phyloP scores from a whole-genome alignment of 2,797 vertebrate species.

The Lophotriccus pileatus region DNA sequence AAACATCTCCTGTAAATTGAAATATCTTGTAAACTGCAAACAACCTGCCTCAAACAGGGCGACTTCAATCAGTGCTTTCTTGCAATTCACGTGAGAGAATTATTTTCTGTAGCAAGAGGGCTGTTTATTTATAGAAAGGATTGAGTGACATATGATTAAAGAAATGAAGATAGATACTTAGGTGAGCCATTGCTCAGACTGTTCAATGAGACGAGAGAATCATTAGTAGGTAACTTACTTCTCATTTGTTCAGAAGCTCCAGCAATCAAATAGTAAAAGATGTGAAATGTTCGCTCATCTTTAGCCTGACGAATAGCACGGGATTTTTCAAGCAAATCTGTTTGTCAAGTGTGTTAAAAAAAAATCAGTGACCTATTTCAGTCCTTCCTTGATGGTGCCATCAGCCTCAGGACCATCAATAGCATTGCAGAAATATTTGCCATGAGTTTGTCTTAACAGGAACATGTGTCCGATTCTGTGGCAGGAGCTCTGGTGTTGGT shows the following conservation, averaged over 20 bases:
- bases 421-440: not conserved
- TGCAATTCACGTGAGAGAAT: not conserved
- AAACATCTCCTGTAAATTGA: not conserved
- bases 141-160: not conserved
- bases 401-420: not conserved
- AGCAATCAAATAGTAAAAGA: conserved; percentile 95
- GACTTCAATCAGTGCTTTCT: not conserved
- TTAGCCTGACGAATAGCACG: conserved; percentile 93
- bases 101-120: not conserved
- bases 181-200: not conserved
- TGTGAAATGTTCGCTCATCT: conserved; percentile 94
- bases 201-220: not conserved
- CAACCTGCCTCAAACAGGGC: not conserved
- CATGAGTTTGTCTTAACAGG: not conserved
- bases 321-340: conserved; percentile 97
- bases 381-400: not conserved
- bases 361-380: not conserved
- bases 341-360: conserved; percentile 53
- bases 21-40: not conserved
- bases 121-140: not conserved
- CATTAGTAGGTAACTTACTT: conserved; percentile 59
- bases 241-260: conserved; percentile 86
- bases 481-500: not conserved
- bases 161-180: not conserved
- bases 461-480: not conserved